phyloP scores from a whole-genome alignment of 2,888 invertebrate genomes.

The Drosophila koepferae region DNA sequence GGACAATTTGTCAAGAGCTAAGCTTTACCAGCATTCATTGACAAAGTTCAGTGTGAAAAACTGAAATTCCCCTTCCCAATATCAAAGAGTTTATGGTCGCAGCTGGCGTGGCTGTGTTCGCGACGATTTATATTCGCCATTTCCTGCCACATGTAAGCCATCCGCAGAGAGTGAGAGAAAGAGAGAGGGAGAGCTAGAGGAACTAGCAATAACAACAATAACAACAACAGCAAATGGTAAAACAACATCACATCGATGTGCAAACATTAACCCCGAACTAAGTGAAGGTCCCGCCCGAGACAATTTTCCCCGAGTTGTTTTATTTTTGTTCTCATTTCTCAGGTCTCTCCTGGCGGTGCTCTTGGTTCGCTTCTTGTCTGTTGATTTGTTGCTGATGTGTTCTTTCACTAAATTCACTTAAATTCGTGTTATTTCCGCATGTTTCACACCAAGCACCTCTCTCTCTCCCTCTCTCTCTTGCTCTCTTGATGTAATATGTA shows the following conservation, averaged over 20 bases:
- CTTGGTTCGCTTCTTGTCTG: constrained; percentile 10
- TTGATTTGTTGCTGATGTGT: constrained; percentile 76
- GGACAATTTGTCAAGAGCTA: constrained; percentile 39
- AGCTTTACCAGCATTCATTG: constrained; percentile 25
- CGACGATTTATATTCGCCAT: constrained; percentile 69
- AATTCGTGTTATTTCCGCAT: constrained; percentile 77
- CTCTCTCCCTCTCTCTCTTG: constrained; percentile 1
- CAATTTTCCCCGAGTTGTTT: constrained; percentile 23
- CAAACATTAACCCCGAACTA: constrained; percentile 60
- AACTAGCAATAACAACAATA: constrained; percentile 6
- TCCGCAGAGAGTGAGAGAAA: constrained; percentile 17
- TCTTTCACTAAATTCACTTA: constrained; percentile 79
- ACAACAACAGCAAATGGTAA: neutral
- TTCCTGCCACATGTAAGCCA: constrained; percentile 60
- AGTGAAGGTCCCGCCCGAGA: constrained; percentile 54
- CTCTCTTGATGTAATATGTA: constrained; percentile 13
- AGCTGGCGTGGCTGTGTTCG: constrained; percentile 45
- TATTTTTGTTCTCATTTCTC: constrained; percentile 27
- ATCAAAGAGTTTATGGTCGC: constrained; percentile 41
- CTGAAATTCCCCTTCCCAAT: constrained; percentile 19
- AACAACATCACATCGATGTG: constrained; percentile 37
- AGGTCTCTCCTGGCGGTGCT: neutral
- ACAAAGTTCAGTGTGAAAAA: constrained; percentile 34
- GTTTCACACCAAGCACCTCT: constrained; percentile 59
- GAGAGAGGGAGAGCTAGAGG: neutral